Conservation (phyloP, 2,113 vertebrate species). For the Colius striatus region DNA sequence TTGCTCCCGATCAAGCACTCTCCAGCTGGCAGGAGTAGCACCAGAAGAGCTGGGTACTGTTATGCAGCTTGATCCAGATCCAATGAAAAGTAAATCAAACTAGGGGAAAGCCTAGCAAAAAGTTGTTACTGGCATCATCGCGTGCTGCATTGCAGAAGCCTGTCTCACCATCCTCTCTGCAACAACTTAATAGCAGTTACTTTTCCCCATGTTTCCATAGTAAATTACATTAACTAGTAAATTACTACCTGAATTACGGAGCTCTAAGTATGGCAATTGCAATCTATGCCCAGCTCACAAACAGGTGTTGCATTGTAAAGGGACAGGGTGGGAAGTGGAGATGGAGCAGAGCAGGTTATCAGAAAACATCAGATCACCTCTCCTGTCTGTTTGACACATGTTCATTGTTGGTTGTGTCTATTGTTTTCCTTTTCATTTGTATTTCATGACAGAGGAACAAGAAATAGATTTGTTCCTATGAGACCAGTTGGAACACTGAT, state of each 20-base stretch:
- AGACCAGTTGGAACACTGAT: background rate
- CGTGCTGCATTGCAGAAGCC: background rate
- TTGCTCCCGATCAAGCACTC: fast-evolving
- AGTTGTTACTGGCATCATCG: background rate
- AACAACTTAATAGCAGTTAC: background rate
- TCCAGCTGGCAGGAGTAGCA: fast-evolving
- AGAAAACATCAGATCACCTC: background rate
- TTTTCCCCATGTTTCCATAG: too few relatives aligned
- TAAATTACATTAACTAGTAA: background rate
- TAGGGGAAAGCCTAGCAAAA: background rate
- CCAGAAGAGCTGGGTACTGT: background rate
- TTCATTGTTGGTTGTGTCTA: fast-evolving
- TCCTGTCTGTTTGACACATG: background rate
- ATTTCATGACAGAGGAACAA: background rate
- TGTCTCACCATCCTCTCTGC: background rate
- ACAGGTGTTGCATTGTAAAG: background rate
- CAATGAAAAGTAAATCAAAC: too few relatives aligned
- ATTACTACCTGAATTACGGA: background rate
- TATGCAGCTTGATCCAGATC: background rate
- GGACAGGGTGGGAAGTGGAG: background rate
- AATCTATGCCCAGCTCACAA: background rate
- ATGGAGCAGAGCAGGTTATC: background rate
- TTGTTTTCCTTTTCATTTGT: background rate
- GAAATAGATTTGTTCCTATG: background rate
- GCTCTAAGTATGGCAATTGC: too few relatives aligned